Evolutionary conservation across 2,113 vertebrate species (phyloP).

Genomic region (Ascaphus truei): DNA sequence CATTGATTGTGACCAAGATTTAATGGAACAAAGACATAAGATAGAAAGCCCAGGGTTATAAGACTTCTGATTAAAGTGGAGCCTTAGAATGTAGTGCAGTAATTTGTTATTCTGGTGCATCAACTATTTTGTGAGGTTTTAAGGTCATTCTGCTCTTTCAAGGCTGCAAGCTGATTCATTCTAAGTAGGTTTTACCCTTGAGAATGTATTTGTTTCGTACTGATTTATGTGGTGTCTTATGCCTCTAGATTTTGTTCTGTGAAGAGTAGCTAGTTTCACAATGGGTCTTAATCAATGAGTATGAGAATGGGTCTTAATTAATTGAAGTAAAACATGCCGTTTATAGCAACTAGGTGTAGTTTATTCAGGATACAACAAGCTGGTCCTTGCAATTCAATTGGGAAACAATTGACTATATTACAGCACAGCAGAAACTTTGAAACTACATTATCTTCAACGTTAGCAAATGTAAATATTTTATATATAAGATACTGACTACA

Average conservation of each 20-base stretch:
- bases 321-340: conserved; percentile 7
- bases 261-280: conserved; percentile 27
- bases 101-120: conserved; percentile 25
- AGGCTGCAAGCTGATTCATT: conserved; percentile 20
- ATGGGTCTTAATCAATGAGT: conserved; percentile 17
- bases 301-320: conserved; percentile 23
- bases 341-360: conserved; percentile 16
- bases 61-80: conserved; percentile 32
- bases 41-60: conserved; percentile 32
- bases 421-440: too few relatives aligned
- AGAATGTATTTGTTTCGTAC: conserved; percentile 27
- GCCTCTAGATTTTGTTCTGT: conserved; percentile 38
- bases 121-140: neutral
- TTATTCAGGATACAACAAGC: conserved; percentile 12
- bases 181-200: conserved; percentile 7
- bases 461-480: too few relatives aligned
- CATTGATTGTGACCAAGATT: conserved; percentile 36
- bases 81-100: conserved; percentile 28
- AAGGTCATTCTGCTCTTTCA: conserved; percentile 5
- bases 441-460: too few relatives aligned
- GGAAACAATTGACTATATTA: too few relatives aligned
- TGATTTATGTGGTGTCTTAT: conserved; percentile 15
- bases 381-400: too few relatives aligned
- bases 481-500: too few relatives aligned
- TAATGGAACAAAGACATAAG: conserved; percentile 28